Evolutionary conservation across 2,113 vertebrate genomes (phyloP).

Genomic region (Sakesphorus luctuosus): DNA sequence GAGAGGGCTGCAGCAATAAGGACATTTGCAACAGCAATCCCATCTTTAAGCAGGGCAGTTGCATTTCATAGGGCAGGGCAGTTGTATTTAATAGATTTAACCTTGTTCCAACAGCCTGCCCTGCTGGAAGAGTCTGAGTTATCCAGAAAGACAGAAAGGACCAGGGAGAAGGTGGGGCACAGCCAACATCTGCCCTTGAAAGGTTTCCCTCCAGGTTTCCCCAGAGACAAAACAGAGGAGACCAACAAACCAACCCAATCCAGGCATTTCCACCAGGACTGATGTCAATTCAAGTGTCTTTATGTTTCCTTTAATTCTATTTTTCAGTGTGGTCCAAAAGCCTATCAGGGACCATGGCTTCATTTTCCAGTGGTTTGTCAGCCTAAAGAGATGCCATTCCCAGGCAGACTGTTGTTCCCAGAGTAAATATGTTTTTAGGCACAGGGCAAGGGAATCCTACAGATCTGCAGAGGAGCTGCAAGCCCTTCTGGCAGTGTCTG

Average conservation of each 20-base stretch:
- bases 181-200: neutral
- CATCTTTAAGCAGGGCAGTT: neutral
- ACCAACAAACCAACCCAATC: too few relatives aligned
- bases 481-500: conserved; percentile 14
- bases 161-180: neutral
- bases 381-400: neutral
- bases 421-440: conserved; percentile 58
- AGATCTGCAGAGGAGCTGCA: conserved; percentile 27
- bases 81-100: neutral
- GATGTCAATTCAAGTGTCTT: neutral
- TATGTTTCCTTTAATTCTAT: neutral
- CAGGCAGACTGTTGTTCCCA: conserved; percentile 19
- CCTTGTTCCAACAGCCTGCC: neutral
- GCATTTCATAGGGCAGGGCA: neutral
- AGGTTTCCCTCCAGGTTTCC: neutral
- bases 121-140: neutral
- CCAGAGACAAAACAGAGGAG: neutral
- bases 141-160: neutral
- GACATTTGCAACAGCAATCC: accelerated
- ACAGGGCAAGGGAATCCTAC: conserved; percentile 1
- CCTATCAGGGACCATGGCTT: neutral
- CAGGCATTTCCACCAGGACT: neutral
- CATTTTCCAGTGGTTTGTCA: conserved; percentile 39
- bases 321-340: neutral
- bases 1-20: accelerated